phyloP scores from a whole-genome alignment of 2,888 invertebrate genomes.

The Clistopyga incitator region DNA sequence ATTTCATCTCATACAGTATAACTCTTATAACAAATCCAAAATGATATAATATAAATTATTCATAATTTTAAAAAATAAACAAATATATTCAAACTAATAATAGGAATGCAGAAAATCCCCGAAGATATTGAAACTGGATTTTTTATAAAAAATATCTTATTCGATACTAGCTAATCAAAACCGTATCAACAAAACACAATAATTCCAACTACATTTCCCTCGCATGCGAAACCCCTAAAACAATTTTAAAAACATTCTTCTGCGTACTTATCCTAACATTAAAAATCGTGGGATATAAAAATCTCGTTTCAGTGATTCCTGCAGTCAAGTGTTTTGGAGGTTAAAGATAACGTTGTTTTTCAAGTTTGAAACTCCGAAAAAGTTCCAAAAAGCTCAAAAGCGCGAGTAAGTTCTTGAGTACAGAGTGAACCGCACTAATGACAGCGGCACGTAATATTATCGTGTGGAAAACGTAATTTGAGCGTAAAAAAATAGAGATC shows the following conservation, averaged over 20 bases:
- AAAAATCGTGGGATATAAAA: not conserved
- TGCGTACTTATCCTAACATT: not conserved
- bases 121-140: not conserved
- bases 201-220: not conserved
- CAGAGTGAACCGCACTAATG: not conserved
- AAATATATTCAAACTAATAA: too few relatives aligned
- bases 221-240: too few relatives aligned
- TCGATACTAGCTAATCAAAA: too few relatives aligned
- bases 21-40: too few relatives aligned
- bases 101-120: not conserved
- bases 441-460: not conserved
- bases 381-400: not conserved
- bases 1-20: too few relatives aligned
- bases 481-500: not conserved
- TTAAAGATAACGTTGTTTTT: not conserved
- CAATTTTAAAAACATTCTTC: not conserved
- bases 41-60: too few relatives aligned
- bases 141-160: not conserved
- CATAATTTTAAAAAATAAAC: too few relatives aligned
- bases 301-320: too few relatives aligned
- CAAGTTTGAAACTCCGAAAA: not conserved
- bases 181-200: not conserved
- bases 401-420: too few relatives aligned
- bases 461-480: not conserved
- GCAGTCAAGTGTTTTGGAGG: not conserved